Evolutionary conservation across 2,888 invertebrate species (phyloP).

Genomic region (Pelosia muscerda): DNA sequence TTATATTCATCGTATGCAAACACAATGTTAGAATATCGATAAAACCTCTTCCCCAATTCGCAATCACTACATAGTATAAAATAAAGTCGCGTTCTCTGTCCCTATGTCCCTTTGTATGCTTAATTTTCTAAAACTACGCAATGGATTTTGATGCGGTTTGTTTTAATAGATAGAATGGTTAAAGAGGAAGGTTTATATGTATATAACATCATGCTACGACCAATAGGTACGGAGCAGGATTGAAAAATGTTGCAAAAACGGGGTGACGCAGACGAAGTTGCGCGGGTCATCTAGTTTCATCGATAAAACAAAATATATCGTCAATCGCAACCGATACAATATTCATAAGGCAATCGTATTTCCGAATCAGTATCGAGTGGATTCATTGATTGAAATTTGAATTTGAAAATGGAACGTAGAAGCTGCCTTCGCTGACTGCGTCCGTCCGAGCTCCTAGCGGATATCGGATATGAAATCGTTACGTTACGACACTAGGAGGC

Average conservation of each 20-base stretch:
- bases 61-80: no score
- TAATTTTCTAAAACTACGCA: no score
- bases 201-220: no score
- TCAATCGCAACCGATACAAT: slow-evolving; percentile 24
- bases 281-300: no score
- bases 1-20: slow-evolving; percentile 19
- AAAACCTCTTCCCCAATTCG: slow-evolving; percentile 18
- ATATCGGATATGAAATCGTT: slow-evolving; percentile 52
- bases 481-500: slow-evolving; percentile 19
- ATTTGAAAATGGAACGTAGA: slow-evolving; percentile 42
- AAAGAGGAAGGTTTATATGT: no score
- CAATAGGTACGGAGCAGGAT: no score
- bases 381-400: slow-evolving; percentile 39
- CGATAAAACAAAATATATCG: slow-evolving; percentile 13
- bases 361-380: slow-evolving; percentile 29
- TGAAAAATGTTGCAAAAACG: no score
- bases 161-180: no score
- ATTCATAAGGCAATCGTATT: slow-evolving; percentile 34
- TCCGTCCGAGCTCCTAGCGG: slow-evolving; percentile 37
- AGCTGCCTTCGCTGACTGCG: slow-evolving; percentile 30
- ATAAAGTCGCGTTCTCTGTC: no score
- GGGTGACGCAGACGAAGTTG: no score
- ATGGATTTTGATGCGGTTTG: no score
- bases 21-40: slow-evolving; percentile 18
- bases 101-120: no score